Base-by-base conservation (phyloP, 2,113 vertebrate species). In the Lethenteron camtschaticum region DNA sequence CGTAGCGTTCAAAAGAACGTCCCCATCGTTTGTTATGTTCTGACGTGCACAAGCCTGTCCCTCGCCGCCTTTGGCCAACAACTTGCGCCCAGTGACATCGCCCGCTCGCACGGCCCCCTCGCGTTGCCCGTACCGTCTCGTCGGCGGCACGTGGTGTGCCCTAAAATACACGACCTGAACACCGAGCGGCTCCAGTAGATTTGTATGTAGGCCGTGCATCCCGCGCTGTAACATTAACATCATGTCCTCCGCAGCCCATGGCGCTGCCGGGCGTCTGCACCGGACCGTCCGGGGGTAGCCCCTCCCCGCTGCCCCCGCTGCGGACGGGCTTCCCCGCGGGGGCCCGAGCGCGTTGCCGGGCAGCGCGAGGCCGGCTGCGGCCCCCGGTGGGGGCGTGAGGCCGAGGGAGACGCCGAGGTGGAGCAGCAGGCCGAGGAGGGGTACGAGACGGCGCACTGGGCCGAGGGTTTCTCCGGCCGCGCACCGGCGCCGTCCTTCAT, bases 131-230 rank as follows among this genome's bases (percentile, higher is more conserved):
- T 41, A 41, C 41, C 41, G 41, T 41, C 41, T 41, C 41, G 41
- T 41, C 41, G 41, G 41, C 41, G 41, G 41, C 41, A 41, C 41
- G 41, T 41, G 41, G 41, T 41, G 41, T 41, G 5, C 41, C 41
- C 41, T 41, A 7, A 41, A 41, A 41, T 5, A 41, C 41, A 41
- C 41, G 41, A 41, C 41, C 4, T 3, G 41, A 41, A 41, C 41
- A 14, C 8, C 18, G 68, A 41, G 55, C 72, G 73, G 57, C 3
- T 14, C 9, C 41, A 11, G 72, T 71, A 18, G 12, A 56, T 12
- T 70, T 14, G 13, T 56, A n/a, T 56, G 66, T 66, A 75, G 72
- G 71, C 74, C 12, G 59, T 70, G 68, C 9, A 10, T n/a, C 24
- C n/a, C n/a, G 63, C 63, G n/a, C 60, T 12, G 9, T 56, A 71